phyloP scores from a whole-genome alignment of 2,113 vertebrate species.

The Anseranas semipalmata region DNA sequence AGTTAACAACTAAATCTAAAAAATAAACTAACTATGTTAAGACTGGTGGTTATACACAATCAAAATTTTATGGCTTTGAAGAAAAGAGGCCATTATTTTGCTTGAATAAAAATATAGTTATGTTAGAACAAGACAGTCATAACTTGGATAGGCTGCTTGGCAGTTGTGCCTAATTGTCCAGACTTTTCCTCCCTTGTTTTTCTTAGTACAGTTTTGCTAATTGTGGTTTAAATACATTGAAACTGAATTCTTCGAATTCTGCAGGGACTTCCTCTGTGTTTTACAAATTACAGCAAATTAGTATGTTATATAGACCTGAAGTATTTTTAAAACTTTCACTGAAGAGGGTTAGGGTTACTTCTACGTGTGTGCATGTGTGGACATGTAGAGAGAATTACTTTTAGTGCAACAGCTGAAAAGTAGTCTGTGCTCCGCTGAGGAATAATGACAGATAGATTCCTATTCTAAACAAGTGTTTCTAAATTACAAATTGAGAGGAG shows the following conservation, averaged over 20 bases:
- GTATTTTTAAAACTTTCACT: neutral
- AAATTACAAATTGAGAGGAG: neutral
- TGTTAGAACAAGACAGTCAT: neutral
- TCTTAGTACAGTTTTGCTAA: neutral
- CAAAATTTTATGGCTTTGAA: neutral
- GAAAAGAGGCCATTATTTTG: neutral
- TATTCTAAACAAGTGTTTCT: neutral
- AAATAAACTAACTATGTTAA: neutral
- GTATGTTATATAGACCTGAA: neutral
- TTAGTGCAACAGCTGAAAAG: neutral
- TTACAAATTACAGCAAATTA: neutral
- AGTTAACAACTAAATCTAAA: neutral
- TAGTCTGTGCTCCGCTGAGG: neutral
- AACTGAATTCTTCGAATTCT: neutral
- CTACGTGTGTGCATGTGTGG: neutral
- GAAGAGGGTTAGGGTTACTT: neutral
- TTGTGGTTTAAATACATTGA: neutral
- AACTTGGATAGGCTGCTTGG: neutral
- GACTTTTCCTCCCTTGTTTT: neutral
- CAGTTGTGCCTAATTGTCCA: neutral
- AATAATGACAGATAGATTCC: neutral
- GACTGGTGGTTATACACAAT: neutral
- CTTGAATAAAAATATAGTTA: neutral
- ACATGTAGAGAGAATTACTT: neutral
- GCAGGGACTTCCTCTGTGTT: neutral